Base-by-base conservation (phyloP, 2,113 vertebrate species). In the Mus spicilegus region DNA sequence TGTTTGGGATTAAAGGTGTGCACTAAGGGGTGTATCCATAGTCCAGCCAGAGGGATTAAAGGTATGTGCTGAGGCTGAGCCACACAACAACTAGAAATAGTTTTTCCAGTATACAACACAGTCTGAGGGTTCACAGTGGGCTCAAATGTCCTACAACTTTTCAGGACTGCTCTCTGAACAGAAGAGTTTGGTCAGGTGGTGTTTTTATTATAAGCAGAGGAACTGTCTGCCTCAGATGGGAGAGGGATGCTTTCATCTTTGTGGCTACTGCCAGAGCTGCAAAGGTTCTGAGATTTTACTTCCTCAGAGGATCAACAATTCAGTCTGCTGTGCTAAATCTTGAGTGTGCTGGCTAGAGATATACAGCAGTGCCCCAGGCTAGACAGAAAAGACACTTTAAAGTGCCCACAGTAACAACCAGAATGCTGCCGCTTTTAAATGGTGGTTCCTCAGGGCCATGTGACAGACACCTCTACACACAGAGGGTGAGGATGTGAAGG, bases 341-440 rank as follows among this genome's bases (percentile, higher is more conserved):
- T 75, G 36, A 33, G 1, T n/a, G 36, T 7, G 14, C 49, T 87
- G 63, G 56, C 42, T 73, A n/a, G 42, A 93, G 86, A 82, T 30
- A 78, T 0, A 54, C 12, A 54, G 11, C 1, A 49, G 7, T 73
- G 0, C n/a, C 69, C 51, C 7, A n/a, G 56, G 49, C 16, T 46
- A 46, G 67, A 93, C 67, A 87, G 46, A 90, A 88, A 72, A n/a
- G 78, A 51, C 51, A 78, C 17, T 42, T 76, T 39, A 58, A 67
- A 49, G 49, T 16, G 33, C n/a, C 72, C 36, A 17, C 0, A 63
- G 56, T 16, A 42, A 11, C 7, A 39, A 54, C n/a, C 17, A 5
- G 36, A 49, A 28, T 58, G 16, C 54, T 30, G n/a, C 80, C 46
- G 26, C 78, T 89, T 89, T 76, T n/a, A 63, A 22, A 1, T 20